These are phyloP conservation scores for Apus apus DNA, from an alignment of 2,113 vertebrate species.

Conservation along the genomic window DNA sequence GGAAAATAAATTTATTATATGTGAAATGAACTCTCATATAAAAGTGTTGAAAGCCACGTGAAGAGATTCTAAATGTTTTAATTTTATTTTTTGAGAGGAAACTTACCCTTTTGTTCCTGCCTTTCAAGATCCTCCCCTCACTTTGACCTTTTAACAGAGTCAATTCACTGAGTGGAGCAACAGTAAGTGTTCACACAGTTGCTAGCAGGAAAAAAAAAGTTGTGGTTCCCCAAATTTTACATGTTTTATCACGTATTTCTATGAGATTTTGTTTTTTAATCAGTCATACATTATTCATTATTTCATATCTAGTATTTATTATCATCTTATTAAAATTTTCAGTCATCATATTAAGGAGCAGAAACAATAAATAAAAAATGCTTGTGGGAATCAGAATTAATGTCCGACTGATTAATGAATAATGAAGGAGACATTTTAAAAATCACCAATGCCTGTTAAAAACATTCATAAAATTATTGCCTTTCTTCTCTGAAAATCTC, in stretches of 20 bases:
- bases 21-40: not conserved
- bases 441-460: not conserved
- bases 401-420: constrained; percentile 27
- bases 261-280: not conserved
- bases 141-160: not conserved
- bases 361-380: constrained; percentile 52
- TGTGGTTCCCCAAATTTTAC: not conserved
- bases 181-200: not conserved
- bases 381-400: not conserved
- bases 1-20: not conserved
- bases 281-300: not conserved
- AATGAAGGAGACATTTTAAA: not conserved
- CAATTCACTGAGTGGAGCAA: not conserved
- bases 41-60: not conserved
- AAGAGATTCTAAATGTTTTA: not conserved
- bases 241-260: not conserved
- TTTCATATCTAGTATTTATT: constrained; percentile 5
- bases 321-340: constrained; percentile 35
- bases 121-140: not conserved
- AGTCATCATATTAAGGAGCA: not conserved
- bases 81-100: not conserved
- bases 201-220: not conserved
- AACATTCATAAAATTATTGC: not conserved
- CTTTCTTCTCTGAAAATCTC: not conserved
- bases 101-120: not conserved